These are phyloP conservation scores for Cryptophagus acutangulus DNA, from an alignment of 2,888 invertebrate genomes.

Conservation along the genomic window DNA sequence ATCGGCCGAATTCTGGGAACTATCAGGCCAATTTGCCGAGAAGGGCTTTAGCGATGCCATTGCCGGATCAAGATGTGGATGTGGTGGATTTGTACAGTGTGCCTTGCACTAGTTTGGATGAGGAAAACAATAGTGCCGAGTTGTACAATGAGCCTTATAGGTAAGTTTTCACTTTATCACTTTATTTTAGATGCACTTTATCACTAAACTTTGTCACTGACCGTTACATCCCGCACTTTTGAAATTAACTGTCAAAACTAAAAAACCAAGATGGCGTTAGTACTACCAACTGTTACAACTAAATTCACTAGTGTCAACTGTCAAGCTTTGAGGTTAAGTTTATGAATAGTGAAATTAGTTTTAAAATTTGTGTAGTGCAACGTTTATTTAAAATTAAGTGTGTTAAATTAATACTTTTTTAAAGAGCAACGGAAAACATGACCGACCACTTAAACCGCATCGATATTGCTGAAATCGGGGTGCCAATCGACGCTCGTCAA, in stretches of 20 bases:
- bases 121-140: constrained; percentile 27
- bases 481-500: constrained; percentile 53
- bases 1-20: constrained; percentile 33
- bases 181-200: too few relatives aligned
- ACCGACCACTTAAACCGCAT: constrained; percentile 40
- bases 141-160: constrained; percentile 43
- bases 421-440: constrained; percentile 1
- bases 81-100: not conserved
- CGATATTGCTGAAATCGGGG: constrained; percentile 47
- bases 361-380: constrained; percentile 1
- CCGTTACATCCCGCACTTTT: too few relatives aligned
- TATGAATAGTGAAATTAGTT: too few relatives aligned
- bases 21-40: constrained; percentile 38
- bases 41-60: constrained; percentile 42
- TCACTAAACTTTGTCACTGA: too few relatives aligned
- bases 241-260: too few relatives aligned
- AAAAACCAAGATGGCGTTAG: too few relatives aligned
- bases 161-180: not conserved
- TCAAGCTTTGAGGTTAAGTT: too few relatives aligned
- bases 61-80: constrained; percentile 29
- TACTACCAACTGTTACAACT: too few relatives aligned
- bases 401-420: too few relatives aligned
- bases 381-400: too few relatives aligned
- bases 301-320: too few relatives aligned
- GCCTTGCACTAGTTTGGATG: too few relatives aligned